Evolutionary conservation across 2,797 vertebrate species (phyloP).

Genomic region (Urophycis tenuis): DNA sequence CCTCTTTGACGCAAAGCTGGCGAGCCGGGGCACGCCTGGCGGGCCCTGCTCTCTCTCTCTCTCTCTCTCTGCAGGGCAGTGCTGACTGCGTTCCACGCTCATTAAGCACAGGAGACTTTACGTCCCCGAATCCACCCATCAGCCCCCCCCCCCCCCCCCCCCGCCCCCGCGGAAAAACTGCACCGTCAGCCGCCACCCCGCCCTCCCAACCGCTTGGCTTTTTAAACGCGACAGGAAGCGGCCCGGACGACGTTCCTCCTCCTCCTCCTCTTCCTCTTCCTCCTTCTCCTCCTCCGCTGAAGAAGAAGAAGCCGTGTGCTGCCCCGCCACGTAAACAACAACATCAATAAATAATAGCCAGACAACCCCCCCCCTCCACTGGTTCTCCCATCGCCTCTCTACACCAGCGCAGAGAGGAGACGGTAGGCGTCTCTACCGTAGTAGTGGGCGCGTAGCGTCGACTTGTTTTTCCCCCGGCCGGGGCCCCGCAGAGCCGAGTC

Average conservation of each 20-base stretch:
- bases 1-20: neutral
- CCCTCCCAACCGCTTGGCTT: neutral
- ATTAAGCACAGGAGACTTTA: conserved; percentile 33
- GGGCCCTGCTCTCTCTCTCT: too few relatives aligned
- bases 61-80: neutral
- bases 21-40: neutral
- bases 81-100: conserved; percentile 22
- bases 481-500: conserved; percentile 49
- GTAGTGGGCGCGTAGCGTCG: conserved; percentile 22
- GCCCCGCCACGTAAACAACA: neutral
- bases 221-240: neutral
- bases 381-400: neutral
- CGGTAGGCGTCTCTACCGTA: neutral
- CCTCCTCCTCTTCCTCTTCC: too few relatives aligned
- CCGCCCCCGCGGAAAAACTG: neutral
- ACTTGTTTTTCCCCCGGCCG: conserved; percentile 45
- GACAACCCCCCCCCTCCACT: too few relatives aligned
- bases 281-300: too few relatives aligned
- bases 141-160: neutral
- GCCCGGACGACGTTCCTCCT: too few relatives aligned
- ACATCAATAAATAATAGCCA: neutral
- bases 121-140: neutral
- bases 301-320: neutral
- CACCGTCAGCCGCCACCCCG: neutral
- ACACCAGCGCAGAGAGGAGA: too few relatives aligned